phyloP scores from a whole-genome alignment of 1,140 invertebrate species.

The Brachionus plicatilis region DNA sequence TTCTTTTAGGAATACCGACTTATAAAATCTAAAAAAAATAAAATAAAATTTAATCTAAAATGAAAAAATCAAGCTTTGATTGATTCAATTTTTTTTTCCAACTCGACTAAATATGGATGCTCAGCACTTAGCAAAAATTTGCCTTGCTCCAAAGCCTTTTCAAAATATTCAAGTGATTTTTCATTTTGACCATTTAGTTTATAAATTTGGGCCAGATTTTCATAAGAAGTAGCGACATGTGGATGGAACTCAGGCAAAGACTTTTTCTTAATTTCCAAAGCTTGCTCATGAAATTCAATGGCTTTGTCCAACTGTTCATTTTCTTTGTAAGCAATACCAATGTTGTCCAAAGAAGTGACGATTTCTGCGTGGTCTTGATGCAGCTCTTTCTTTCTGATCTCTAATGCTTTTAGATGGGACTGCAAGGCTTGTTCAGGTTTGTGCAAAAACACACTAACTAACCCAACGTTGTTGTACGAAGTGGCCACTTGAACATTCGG shows the following conservation, averaged over 20 bases:
- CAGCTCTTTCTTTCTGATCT: background rate
- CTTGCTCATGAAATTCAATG: slow-evolving; percentile 14
- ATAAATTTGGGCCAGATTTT: background rate
- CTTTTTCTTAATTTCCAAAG: background rate
- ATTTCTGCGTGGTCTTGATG: background rate
- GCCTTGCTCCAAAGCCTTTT: background rate
- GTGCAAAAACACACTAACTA: background rate
- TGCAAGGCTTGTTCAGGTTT: background rate
- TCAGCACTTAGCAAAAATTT: background rate
- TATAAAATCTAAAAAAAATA: background rate
- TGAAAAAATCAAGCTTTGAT: background rate
- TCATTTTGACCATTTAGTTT: background rate
- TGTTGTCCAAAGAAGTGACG: background rate
- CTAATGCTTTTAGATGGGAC: background rate
- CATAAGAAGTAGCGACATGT: background rate
- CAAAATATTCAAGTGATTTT: slow-evolving; percentile 7
- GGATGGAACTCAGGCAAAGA: slow-evolving; percentile 17
- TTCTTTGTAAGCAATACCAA: background rate
- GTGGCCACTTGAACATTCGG: background rate
- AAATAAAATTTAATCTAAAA: background rate
- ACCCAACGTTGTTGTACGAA: background rate
- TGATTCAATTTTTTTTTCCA: background rate
- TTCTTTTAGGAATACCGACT: background rate
- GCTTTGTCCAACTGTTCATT: background rate
- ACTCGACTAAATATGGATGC: background rate